Percentiles rank a stretch among this genome's conserved stretches.
These are phyloP conservation scores for Megalonaias nervosa DNA, from an alignment of 1,140 invertebrate species.

Conservation along the genomic window DNA sequence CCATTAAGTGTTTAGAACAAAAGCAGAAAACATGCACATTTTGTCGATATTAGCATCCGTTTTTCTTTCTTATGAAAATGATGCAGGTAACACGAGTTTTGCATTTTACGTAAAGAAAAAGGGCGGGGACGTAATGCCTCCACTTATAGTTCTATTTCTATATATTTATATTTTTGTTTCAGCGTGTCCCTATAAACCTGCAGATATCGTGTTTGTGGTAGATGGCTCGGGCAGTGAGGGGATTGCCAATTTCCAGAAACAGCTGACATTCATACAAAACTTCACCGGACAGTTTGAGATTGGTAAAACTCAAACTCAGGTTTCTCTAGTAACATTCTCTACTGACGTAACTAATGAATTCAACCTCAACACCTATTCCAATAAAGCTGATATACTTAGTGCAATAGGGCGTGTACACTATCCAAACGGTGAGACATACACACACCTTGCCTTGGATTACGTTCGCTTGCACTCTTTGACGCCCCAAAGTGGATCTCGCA, in stretches of 20 bases:
- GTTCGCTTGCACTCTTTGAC: too few relatives aligned
- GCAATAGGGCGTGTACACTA: constrained; percentile 33
- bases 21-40: too few relatives aligned
- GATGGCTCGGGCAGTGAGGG: constrained; percentile 51
- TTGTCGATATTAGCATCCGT: too few relatives aligned
- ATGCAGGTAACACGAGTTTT: too few relatives aligned
- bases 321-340: constrained; percentile 39
- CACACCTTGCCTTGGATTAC: neutral
- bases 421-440: constrained; percentile 35
- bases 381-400: constrained; percentile 20
- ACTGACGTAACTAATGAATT: constrained; percentile 22
- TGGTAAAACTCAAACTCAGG: constrained; percentile 25
- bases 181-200: constrained; percentile 31
- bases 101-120: too few relatives aligned
- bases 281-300: constrained; percentile 47
- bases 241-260: constrained; percentile 40
- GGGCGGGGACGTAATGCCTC: too few relatives aligned
- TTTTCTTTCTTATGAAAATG: too few relatives aligned
- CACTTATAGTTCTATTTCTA: too few relatives aligned
- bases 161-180: neutral
- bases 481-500: too few relatives aligned
- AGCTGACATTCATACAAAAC: constrained; percentile 45
- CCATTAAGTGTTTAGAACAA: too few relatives aligned
- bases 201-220: constrained; percentile 53
- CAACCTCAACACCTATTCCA: constrained; percentile 33